Evolutionary conservation across 2,888 invertebrate species (phyloP).

Genomic region (Biston betularia): DNA sequence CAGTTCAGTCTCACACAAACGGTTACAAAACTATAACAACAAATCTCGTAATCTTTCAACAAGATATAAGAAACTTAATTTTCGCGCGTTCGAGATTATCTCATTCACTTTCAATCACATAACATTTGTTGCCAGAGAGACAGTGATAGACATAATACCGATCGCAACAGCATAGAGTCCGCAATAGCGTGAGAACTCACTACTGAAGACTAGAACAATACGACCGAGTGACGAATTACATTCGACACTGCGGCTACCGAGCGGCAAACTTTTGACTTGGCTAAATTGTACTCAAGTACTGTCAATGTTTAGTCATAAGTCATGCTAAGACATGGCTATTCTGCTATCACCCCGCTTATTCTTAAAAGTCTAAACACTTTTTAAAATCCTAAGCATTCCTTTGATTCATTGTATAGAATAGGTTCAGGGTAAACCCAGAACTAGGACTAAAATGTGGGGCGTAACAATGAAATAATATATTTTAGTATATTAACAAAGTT

Average conservation of each 20-base stretch:
- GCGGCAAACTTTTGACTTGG: background rate
- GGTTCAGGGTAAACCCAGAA: background rate
- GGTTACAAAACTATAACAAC: constrained; percentile 11
- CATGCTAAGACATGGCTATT: too few relatives aligned
- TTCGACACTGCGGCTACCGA: constrained; percentile 9
- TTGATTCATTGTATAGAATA: background rate
- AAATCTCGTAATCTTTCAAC: constrained; percentile 17
- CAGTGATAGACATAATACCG: background rate
- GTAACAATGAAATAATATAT: constrained; percentile 51
- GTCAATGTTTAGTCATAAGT: too few relatives aligned
- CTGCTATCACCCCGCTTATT: too few relatives aligned
- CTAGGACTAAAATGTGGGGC: background rate
- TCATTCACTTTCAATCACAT: background rate
- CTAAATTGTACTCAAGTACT: too few relatives aligned
- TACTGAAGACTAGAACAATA: constrained; percentile 29
- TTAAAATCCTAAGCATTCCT: too few relatives aligned
- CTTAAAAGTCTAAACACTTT: too few relatives aligned
- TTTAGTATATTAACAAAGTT: constrained; percentile 64
- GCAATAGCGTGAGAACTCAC: constrained; percentile 13
- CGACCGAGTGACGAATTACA: constrained; percentile 19
- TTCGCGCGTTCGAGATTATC: background rate
- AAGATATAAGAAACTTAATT: constrained; percentile 3
- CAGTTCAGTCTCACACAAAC: constrained; percentile 20
- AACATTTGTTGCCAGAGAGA: background rate
- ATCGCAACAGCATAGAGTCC: background rate